These are phyloP conservation scores for Gallinago jamesoni DNA, from an alignment of 2,113 vertebrate genomes.

Conservation along the genomic window DNA sequence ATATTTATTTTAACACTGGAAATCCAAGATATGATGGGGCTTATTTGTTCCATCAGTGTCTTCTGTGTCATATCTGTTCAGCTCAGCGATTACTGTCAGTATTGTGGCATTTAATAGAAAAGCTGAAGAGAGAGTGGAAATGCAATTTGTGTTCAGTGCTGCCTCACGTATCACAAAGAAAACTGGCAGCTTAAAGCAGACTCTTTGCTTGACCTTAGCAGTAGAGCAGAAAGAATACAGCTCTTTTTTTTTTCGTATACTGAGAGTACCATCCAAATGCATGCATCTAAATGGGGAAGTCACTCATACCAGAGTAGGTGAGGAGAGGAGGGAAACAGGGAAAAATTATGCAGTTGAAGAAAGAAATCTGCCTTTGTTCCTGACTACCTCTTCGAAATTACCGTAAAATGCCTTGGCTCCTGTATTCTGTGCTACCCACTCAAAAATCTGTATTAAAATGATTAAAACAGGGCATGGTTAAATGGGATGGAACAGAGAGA, in stretches of 20 bases:
- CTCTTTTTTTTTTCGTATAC: neutral
- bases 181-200: neutral
- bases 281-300: neutral
- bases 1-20: neutral
- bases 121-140: neutral
- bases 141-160: neutral
- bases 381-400: neutral
- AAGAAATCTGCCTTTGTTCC: neutral
- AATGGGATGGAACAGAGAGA: neutral
- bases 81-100: constrained; percentile 10
- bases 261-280: neutral
- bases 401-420: neutral
- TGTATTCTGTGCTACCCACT: neutral
- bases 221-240: neutral
- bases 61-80: constrained; percentile 19
- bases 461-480: neutral
- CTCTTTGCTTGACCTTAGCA: constrained; percentile 6
- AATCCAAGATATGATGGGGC: neutral
- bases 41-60: neutral
- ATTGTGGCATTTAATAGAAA: neutral
- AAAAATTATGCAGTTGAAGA: neutral
- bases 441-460: neutral
- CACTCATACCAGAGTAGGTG: neutral
- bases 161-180: neutral
- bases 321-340: neutral